Percentiles rank a stretch among this genome's conserved stretches.
These are phyloP conservation scores for Coracias cyanogaster DNA, from an alignment of 2,797 vertebrate species.

Conservation along the genomic window DNA sequence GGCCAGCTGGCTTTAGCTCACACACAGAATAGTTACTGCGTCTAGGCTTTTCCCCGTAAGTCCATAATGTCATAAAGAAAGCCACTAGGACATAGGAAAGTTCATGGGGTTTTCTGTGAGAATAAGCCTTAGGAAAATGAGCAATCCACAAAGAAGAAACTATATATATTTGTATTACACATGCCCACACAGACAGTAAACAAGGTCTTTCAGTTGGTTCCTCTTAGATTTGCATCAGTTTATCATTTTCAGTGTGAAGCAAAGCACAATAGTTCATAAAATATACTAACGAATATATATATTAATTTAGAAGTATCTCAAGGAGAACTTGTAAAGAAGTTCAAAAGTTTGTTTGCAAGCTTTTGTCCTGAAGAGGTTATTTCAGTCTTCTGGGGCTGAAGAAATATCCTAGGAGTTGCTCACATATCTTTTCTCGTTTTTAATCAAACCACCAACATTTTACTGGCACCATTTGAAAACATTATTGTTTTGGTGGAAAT, in stretches of 20 bases:
- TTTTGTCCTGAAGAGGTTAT: background rate
- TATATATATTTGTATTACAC: background rate
- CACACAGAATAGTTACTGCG: background rate
- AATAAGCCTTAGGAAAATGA: background rate
- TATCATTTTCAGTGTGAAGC: background rate
- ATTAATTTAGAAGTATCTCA: background rate
- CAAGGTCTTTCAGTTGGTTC: background rate
- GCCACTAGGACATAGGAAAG: background rate
- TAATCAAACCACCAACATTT: background rate
- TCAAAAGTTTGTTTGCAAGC: background rate
- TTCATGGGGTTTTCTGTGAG: background rate
- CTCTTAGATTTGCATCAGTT: background rate
- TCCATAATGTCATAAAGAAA: background rate
- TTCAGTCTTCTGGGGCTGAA: background rate
- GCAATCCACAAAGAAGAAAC: background rate
- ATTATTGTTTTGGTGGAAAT: constrained; percentile 35
- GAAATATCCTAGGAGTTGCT: background rate
- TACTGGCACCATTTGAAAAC: constrained; percentile 20
- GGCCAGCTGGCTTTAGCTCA: background rate
- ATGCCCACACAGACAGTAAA: background rate
- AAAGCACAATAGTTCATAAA: background rate
- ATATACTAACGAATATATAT: background rate
- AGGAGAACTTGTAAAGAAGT: background rate
- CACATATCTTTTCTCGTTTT: background rate
- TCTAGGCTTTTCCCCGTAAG: background rate